Base-by-base conservation (phyloP, 2,113 vertebrate species). In the Strix aluco region DNA sequence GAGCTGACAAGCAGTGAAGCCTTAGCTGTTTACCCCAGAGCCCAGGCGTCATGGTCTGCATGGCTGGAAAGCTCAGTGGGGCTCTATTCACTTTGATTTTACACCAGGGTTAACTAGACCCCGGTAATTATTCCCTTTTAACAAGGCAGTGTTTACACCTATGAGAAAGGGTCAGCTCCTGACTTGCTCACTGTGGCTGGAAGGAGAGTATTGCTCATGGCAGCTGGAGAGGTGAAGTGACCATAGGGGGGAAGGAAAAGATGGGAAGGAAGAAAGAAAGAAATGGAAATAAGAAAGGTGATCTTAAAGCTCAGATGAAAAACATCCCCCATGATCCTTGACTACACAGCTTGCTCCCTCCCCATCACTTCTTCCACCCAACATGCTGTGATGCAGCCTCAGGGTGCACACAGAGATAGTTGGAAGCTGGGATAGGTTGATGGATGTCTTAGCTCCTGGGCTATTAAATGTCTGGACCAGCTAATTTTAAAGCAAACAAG, bases 31-130 rank as follows among this genome's bases (percentile, higher is more conserved):
- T 96, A 84, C 73, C 58, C 78, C 69, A 54, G 86, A 85, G 86
- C 70, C 46, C 78, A 58, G 89, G 94, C 94, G 57, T 93, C 88
- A 62, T 34, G 92, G 94, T 92, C 80, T 3, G 34, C 88, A 58
- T 46, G 71, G 94, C 86, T 95, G 95, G 78, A 69, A 85, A 89
- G 40, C 94, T 82, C 95, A 51, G 89, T 38, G 77, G 87, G 96
- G 78, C 86, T 95, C 92, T 87, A 17, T 97, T 95, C 96, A 89
- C 97, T 97, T 96, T 96, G 95, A 95, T 97, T 97, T 97, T 96
- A 91, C 93, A 96, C 84, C 90, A 88, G 91, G 91, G 93, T 94
- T 94, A 94, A 92, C 93, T 86, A 93, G 94, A 93, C 94, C 94
- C 92, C 75, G 46, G 92, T 66, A 94, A 96, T 96, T 95, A 96